phyloP scores from a whole-genome alignment of 2,113 vertebrate genomes.

The Elephantulus edwardii region DNA sequence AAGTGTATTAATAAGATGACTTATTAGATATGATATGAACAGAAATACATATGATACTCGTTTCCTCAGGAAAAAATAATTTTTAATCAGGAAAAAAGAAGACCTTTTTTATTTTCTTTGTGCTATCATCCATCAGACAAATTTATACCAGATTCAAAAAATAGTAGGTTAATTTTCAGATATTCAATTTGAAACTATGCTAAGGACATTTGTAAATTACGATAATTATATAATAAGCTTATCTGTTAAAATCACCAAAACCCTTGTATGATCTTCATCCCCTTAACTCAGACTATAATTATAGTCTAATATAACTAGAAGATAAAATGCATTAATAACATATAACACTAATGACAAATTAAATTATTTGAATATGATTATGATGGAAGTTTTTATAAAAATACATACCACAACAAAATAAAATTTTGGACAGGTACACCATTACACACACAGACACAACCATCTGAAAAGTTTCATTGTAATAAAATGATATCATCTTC shows the following conservation, averaged over 20 bases:
- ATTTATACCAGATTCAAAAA: constrained; percentile 79
- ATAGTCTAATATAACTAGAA: constrained; percentile 16
- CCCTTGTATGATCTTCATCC: not conserved
- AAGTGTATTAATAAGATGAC: constrained; percentile 71
- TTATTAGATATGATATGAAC: too few species aligned
- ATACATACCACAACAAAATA: not conserved
- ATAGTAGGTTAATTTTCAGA: constrained; percentile 78
- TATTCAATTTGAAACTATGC: constrained; percentile 60
- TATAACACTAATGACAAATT: constrained; percentile 14
- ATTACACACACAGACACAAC: not conserved
- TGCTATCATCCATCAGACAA: constrained; percentile 79
- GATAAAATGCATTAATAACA: not conserved
- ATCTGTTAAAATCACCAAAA: constrained; percentile 9
- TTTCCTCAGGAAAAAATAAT: constrained; percentile 82
- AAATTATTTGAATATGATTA: not conserved
- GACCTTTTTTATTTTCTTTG: constrained; percentile 82
- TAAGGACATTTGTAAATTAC: not conserved
- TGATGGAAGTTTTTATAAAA: constrained; percentile 1
- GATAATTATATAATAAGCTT: not conserved
- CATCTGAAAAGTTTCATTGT: not conserved
- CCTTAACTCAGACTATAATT: not conserved
- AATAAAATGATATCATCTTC: not conserved
- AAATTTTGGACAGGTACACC: not conserved
- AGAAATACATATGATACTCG: constrained; percentile 77
- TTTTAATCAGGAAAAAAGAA: constrained; percentile 80